phyloP scores from a whole-genome alignment of 2,797 vertebrate genomes.

The Acanthurus leucopareius region DNA sequence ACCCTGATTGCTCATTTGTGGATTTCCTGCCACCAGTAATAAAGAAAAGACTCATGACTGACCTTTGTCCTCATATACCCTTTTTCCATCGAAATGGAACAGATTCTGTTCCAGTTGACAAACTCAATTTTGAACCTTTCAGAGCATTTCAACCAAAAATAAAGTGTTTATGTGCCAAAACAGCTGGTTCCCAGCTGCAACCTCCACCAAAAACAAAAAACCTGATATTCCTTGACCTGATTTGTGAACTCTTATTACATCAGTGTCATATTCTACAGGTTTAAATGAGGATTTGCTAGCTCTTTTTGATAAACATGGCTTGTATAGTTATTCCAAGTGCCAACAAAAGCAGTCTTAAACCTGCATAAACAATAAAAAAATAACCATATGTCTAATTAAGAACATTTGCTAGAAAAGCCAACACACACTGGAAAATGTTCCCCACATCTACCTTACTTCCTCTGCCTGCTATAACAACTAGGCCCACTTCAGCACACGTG shows the following conservation, averaged over 20 bases:
- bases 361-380: neutral
- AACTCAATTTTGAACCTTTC: no score
- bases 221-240: no score
- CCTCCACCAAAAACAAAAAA: no score
- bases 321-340: neutral
- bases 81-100: no score
- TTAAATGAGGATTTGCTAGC: no score
- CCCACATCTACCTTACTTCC: constrained; percentile 10
- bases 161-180: no score
- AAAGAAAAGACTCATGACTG: constrained; percentile 3
- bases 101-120: no score
- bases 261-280: no score
- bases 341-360: constrained; percentile 4
- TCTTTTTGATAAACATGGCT: constrained; percentile 3
- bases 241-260: no score
- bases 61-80: neutral
- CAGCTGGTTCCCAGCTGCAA: no score
- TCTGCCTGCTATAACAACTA: constrained; percentile 11
- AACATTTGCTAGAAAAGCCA: neutral
- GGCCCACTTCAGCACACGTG: constrained; percentile 11
- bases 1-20: neutral
- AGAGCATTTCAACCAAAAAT: no score
- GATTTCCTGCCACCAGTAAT: neutral
- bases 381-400: constrained; percentile 2
- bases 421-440: constrained; percentile 4